Base-by-base conservation (phyloP, 2,888 invertebrate genomes). In the Lucinisca nassula region DNA sequence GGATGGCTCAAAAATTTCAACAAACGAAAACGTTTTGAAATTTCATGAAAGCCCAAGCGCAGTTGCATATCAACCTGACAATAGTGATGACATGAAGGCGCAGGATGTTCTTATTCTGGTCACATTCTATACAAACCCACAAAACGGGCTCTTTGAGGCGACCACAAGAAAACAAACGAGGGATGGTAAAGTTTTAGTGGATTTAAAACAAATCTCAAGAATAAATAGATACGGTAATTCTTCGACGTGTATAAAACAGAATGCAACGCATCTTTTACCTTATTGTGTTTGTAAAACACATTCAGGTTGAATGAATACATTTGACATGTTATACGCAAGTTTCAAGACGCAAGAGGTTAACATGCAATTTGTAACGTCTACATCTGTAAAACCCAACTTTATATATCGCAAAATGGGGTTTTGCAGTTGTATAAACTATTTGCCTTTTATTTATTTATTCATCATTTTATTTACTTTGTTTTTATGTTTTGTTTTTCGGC, bases 181-280 rank as follows among this genome's bases (percentile, higher is more conserved):
- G 0, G 97, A 97, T 0, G 97, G 98, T 91, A 96, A 94, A 72
- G 97, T 98, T 92, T 95, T 96, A 0, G 97, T 98, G 6, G 97
- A 97, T 95, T 97, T 97, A 76, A 97, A 97, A 17, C 98, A 98
- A 93, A 97, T 98, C 51, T 98, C 98, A 92, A 97, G 98, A 76
- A 97, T 98, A 84, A 98, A 98, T 96, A 98, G 98, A 95, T 99
- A 98, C 93, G 98, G 98, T 10, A 96, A 97, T 38, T 98, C 98
- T 93, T 98, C 99, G 0, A 97, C 97, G 92, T 99, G 99, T 94
- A 97, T 99, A 55, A 97, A 98, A 92, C 94, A 95, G 0, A 97
- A 91, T 37, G 93, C 95, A 72, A 96, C 96, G 49, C 93, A 98
- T 95, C 96, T 99, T 51, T 97, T 98, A 88, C 98, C 98, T 95